Evolutionary conservation across 2,888 invertebrate genomes (phyloP).

Genomic region (Limnephilus rhombicus): DNA sequence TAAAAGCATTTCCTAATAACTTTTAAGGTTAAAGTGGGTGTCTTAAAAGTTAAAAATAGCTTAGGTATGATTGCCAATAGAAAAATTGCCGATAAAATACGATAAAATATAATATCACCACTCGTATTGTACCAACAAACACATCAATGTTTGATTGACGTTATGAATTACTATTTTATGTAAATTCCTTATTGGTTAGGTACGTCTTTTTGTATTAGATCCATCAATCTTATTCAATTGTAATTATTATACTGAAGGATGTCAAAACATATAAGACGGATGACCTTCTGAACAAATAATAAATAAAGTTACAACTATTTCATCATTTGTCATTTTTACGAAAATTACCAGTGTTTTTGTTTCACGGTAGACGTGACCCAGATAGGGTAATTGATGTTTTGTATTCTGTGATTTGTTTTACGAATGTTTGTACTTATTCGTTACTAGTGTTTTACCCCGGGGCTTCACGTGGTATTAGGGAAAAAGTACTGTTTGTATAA

Average conservation of each 20-base stretch:
- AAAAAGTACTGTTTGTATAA: too few species aligned
- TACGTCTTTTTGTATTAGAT: neutral
- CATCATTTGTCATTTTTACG: neutral
- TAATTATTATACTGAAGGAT: conserved; percentile 10
- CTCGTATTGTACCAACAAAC: neutral
- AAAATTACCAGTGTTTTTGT: neutral
- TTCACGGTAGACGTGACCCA: neutral
- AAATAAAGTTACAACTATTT: neutral
- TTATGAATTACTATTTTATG: neutral
- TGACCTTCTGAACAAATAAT: neutral
- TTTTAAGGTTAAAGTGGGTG: neutral
- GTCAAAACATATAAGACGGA: neutral
- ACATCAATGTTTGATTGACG: neutral
- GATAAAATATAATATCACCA: neutral
- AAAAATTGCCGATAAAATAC: neutral
- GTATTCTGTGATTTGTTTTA: too few species aligned
- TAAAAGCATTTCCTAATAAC: neutral
- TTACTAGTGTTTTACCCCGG: too few species aligned
- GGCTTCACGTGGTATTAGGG: too few species aligned
- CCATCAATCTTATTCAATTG: conserved; percentile 7
- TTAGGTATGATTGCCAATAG: neutral
- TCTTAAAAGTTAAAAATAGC: neutral
- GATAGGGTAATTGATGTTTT: neutral
- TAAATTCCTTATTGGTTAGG: neutral
- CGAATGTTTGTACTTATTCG: too few species aligned